These are phyloP conservation scores for Ichneumon xanthorius DNA, from an alignment of 2,888 invertebrate genomes.

Conservation along the genomic window DNA sequence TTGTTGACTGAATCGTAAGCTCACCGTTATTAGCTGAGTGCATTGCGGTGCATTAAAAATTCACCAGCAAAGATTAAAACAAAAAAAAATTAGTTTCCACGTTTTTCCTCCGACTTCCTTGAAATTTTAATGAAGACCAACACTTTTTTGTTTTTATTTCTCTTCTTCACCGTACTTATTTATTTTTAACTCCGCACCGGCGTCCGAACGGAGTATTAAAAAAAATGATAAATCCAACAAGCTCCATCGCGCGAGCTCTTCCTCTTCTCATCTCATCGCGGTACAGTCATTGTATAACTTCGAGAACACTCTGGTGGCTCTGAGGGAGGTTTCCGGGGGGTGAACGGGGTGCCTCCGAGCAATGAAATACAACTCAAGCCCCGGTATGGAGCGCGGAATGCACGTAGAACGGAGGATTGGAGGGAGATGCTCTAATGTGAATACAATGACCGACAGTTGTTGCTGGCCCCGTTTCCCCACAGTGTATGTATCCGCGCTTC, in stretches of 20 bases:
- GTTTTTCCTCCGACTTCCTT: slow-evolving; percentile 4
- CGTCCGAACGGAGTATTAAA: not conserved
- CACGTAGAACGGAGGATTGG: slow-evolving; percentile 43
- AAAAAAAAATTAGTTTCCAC: not conserved
- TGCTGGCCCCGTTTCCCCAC: slow-evolving; percentile 61
- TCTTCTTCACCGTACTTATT: not conserved
- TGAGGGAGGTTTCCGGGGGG: slow-evolving; percentile 17
- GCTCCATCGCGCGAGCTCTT: slow-evolving; percentile 2
- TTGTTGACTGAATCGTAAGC: not conserved
- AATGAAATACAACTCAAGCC: slow-evolving; percentile 75
- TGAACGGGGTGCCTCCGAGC: slow-evolving; percentile 19
- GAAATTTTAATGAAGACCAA: slow-evolving; percentile 14
- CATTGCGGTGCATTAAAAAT: not conserved
- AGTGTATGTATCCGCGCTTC: not conserved
- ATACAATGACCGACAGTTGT: slow-evolving; percentile 80
- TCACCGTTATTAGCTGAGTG: not conserved
- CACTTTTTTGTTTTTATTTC: not conserved
- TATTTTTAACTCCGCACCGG: slow-evolving; percentile 8
- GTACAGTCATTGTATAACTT: slow-evolving; percentile 17
- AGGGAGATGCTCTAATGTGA: slow-evolving; percentile 76
- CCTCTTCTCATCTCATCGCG: not conserved
- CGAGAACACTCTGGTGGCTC: not conserved
- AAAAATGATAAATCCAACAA: slow-evolving; percentile 18
- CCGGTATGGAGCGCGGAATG: slow-evolving; percentile 46
- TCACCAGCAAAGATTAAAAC: not conserved